Percentiles rank a stretch among this genome's conserved stretches.
phyloP scores from a whole-genome alignment of 2,797 vertebrate species.

The Gambelia wislizenii region DNA sequence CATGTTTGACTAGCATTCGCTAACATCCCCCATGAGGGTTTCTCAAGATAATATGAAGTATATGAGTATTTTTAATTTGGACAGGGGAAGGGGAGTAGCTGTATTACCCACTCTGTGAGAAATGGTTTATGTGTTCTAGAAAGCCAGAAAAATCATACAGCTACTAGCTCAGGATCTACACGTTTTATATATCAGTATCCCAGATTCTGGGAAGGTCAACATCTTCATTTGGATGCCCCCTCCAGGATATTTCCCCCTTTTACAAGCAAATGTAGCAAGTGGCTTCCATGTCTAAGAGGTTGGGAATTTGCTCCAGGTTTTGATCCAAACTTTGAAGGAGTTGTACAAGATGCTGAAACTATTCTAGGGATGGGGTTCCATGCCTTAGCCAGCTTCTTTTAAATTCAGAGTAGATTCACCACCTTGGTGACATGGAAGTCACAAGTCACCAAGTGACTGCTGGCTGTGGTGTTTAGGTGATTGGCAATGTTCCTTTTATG shows the following conservation, averaged over 20 bases:
- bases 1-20: neutral
- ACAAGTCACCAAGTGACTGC: neutral
- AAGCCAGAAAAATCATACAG: neutral
- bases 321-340: too few relatives aligned
- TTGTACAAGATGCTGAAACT: too few relatives aligned
- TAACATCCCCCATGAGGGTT: neutral
- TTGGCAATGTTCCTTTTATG: neutral
- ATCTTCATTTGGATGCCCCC: neutral
- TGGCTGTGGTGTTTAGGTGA: neutral
- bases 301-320: too few relatives aligned
- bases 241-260: too few relatives aligned
- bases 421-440: too few relatives aligned
- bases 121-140: neutral
- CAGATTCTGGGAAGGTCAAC: neutral
- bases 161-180: neutral
- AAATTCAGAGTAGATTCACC: too few relatives aligned
- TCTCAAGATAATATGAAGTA: neutral
- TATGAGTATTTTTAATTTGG: neutral
- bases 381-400: too few relatives aligned
- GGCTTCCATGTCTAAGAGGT: too few relatives aligned
- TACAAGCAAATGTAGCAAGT: too few relatives aligned
- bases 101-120: neutral
- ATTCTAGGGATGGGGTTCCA: too few relatives aligned
- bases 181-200: neutral
- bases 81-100: neutral